Percentiles rank a stretch among this genome's conserved stretches.
Conservation (phyloP, 2,113 vertebrate species). For the Panurus biarmicus region DNA sequence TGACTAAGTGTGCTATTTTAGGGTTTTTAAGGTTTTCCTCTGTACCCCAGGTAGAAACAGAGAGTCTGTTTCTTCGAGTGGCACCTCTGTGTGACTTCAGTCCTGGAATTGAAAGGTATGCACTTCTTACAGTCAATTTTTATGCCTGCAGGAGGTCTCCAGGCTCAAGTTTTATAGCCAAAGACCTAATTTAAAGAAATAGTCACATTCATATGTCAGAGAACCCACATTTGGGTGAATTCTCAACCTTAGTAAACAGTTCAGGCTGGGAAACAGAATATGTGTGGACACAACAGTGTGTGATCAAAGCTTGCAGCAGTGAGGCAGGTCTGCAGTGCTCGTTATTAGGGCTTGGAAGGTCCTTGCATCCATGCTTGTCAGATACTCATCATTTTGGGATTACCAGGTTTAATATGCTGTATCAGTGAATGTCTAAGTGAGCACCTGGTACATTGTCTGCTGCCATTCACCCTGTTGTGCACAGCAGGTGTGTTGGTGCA, state of each 20-base stretch:
- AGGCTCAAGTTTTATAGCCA: not conserved
- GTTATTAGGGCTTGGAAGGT: not conserved
- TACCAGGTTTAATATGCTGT: fast-evolving
- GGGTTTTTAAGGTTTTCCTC: not conserved
- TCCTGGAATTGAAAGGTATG: not conserved
- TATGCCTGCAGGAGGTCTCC: not conserved
- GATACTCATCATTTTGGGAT: not conserved
- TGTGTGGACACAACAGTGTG: fast-evolving
- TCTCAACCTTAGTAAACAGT: not conserved
- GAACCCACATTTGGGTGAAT: not conserved
- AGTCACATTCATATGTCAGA: not conserved
- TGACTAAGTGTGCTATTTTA: not conserved
- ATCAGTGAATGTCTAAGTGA: not conserved
- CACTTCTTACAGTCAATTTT: not conserved
- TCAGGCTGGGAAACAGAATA: not conserved
- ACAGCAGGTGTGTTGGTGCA: fast-evolving
- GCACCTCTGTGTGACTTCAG: not conserved
- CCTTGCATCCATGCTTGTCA: not conserved
- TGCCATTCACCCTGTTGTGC: fast-evolving
- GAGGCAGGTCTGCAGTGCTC: not conserved
- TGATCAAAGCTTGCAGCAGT: not conserved
- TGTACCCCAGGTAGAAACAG: not conserved
- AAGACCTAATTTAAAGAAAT: not conserved
- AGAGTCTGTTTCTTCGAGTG: not conserved
- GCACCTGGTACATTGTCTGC: not conserved